Evolutionary conservation across 2,113 vertebrate genomes (phyloP).

Genomic region (Onychorhynchus coronatus): DNA sequence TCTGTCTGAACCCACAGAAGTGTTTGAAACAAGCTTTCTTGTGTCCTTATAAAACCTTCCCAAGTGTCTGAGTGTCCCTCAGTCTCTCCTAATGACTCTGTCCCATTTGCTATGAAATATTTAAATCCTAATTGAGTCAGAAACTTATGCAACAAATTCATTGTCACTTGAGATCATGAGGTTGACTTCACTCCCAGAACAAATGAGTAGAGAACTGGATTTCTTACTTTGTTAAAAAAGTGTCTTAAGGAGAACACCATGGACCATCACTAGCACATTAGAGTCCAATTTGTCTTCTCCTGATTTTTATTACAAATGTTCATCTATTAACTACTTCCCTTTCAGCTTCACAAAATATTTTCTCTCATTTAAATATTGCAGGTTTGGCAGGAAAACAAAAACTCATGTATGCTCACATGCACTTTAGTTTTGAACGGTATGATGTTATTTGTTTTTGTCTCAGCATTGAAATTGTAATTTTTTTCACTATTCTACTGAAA

Average conservation of each 20-base stretch:
- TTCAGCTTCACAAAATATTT: not conserved
- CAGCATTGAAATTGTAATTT: not conserved
- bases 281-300: not conserved
- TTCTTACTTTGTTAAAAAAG: not conserved
- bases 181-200: not conserved
- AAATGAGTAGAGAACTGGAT: not conserved
- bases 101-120: constrained; percentile 30
- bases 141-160: not conserved
- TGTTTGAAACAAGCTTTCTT: not conserved
- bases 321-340: not conserved
- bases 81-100: not conserved
- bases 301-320: not conserved
- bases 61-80: not conserved
- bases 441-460: not conserved
- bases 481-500: not conserved
- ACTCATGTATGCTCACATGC: not conserved
- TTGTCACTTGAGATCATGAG: constrained; percentile 14
- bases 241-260: not conserved
- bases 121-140: constrained; percentile 38
- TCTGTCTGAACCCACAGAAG: not conserved
- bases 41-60: not conserved
- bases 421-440: not conserved
- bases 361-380: not conserved
- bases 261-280: not conserved
- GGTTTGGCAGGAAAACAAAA: not conserved